These are phyloP conservation scores for Adelosebastes latens DNA, from an alignment of 2,797 vertebrate species.

Conservation along the genomic window DNA sequence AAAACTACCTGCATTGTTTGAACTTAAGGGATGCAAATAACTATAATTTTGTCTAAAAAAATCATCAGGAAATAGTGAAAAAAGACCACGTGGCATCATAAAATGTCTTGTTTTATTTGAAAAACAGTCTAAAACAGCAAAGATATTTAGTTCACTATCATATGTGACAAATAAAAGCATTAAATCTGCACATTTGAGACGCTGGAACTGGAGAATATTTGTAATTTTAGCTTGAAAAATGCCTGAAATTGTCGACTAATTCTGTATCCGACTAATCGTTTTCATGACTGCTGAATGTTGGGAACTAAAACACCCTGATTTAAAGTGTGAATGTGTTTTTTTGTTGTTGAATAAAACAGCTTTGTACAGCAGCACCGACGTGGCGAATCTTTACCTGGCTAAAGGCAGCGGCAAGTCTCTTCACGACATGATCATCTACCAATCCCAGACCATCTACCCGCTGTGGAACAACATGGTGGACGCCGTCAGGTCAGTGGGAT, in stretches of 20 bases:
- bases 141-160: neutral
- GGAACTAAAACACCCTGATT: neutral
- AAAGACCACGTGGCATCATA: too few species aligned
- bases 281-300: neutral
- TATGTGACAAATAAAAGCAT: neutral
- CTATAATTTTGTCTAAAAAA: neutral
- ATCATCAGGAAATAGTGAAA: neutral
- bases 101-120: too few species aligned
- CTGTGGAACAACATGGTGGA: slow-evolving; percentile 82
- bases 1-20: too few species aligned
- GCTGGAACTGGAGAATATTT: neutral
- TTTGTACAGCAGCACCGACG: slow-evolving; percentile 79
- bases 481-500: slow-evolving; percentile 76
- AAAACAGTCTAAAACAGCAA: fast-evolving
- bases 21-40: neutral
- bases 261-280: neutral
- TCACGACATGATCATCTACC: slow-evolving; percentile 78
- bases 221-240: neutral
- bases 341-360: slow-evolving; percentile 41
- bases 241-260: neutral
- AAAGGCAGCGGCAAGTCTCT: slow-evolving; percentile 81
- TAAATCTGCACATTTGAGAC: neutral
- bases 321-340: neutral
- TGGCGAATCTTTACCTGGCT: slow-evolving; percentile 81
- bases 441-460: slow-evolving; percentile 82